phyloP scores from a whole-genome alignment of 2,113 vertebrate genomes.

The Boleophthalmus pectinirostris region DNA sequence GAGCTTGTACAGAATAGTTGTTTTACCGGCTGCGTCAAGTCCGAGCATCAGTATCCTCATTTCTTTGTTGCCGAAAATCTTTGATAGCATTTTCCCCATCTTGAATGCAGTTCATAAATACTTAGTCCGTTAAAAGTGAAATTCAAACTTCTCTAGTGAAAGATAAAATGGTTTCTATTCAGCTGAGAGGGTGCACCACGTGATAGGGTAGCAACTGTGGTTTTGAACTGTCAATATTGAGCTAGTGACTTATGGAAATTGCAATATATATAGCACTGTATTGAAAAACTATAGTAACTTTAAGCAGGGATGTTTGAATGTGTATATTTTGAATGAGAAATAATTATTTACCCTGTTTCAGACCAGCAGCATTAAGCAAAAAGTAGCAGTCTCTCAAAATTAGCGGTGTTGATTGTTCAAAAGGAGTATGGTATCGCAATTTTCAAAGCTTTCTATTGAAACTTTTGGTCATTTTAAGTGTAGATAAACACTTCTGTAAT shows the following conservation, averaged over 20 bases:
- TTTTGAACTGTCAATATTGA: slow-evolving; percentile 48
- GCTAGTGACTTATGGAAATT: slow-evolving; percentile 6
- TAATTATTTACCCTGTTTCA: not conserved
- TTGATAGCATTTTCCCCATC: slow-evolving; percentile 98
- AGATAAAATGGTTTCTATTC: slow-evolving; percentile 8
- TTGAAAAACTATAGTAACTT: slow-evolving; percentile 24
- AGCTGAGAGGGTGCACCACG: slow-evolving; percentile 39
- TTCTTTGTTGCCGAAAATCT: slow-evolving; percentile 99
- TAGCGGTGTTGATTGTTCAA: not conserved
- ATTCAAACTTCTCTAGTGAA: slow-evolving; percentile 23
- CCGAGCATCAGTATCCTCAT: slow-evolving; percentile 99
- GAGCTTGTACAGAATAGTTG: slow-evolving; percentile 97
- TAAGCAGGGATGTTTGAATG: slow-evolving; percentile 46
- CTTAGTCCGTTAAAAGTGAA: slow-evolving; percentile 35
- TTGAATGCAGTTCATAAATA: slow-evolving; percentile 80
- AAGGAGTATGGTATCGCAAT: not conserved
- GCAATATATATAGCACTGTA: slow-evolving; percentile 1
- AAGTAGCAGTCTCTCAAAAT: not conserved
- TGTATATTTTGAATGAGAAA: not conserved
- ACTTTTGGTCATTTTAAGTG: slow-evolving; percentile 45
- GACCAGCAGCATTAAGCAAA: not conserved
- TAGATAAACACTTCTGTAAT: slow-evolving; percentile 45
- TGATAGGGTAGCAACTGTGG: slow-evolving; percentile 39
- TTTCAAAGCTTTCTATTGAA: slow-evolving; percentile 1
- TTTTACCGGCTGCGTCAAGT: slow-evolving; percentile 97